Evolutionary conservation across 1,140 invertebrate genomes (phyloP).

Genomic region (Ceratitis capitata): DNA sequence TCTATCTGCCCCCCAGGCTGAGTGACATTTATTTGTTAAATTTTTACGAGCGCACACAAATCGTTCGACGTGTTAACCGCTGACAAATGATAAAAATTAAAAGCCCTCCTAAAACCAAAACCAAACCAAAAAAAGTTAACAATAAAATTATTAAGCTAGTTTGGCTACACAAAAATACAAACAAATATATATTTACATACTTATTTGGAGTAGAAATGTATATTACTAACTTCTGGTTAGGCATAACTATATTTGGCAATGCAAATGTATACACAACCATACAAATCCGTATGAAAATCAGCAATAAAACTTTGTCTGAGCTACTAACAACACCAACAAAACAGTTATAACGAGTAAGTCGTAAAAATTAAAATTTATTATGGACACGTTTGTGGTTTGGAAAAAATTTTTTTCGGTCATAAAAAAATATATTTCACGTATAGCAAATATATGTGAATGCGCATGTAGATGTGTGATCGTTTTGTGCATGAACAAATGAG

Average conservation of each 20-base stretch:
- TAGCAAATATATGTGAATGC: background rate
- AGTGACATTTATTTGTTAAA: background rate
- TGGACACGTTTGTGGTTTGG: background rate
- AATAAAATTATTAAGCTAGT: background rate
- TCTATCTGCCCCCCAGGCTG: background rate
- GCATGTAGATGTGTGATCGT: background rate
- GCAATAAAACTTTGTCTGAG: background rate
- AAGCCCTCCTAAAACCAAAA: background rate
- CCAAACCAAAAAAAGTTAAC: background rate
- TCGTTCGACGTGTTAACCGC: background rate
- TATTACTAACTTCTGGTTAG: background rate
- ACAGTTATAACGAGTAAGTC: background rate
- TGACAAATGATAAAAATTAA: background rate
- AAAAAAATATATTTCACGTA: background rate
- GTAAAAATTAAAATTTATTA: constrained; percentile 2
- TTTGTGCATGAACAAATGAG: background rate
- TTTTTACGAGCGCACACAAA: constrained; percentile 23
- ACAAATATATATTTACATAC: too few species aligned
- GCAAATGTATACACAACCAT: background rate
- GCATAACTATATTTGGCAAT: too few species aligned
- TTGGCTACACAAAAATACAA: too few species aligned
- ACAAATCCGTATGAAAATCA: background rate
- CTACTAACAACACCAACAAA: background rate
- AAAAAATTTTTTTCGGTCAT: constrained; percentile 22
- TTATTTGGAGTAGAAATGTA: background rate